Evolutionary conservation across 2,113 vertebrate genomes (phyloP), one percentile per base, ranked within the genome.

Genomic region (Verasper variegatus): DNA sequence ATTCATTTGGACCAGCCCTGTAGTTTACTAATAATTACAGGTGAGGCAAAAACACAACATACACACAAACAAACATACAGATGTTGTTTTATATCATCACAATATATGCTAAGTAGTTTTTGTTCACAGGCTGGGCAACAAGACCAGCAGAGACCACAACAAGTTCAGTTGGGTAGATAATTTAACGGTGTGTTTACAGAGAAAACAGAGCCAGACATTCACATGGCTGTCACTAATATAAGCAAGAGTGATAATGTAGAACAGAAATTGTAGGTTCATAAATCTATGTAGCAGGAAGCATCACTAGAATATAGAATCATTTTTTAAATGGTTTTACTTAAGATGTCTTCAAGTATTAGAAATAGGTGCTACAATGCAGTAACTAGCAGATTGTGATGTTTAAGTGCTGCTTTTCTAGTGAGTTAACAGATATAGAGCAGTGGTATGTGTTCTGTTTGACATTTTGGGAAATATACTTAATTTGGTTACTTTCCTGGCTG

Each of bases 1-100:
- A 88, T 87, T 89, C 59, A 81, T 55, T 67, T 70, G 69, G 80
- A 87, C 69, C 35, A 47, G n/a, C 68, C 74, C 47, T 74, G 21
- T 3, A 20, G 65, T 71, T 70, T 71, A 62, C 75, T 60, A 81
- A 37, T 73, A 80, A 76, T 67, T 76, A 82, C 82, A 81, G 73
- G 60, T 4, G 12, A 78, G 51, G 47, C 49, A 63, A 59, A 81
- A 66, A 70, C 58, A 69, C 62, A 74, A 37, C n/a, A n/a, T n/a
- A n/a, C n/a, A n/a, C n/a, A 74, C 13, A 14, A 63, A 57, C 17
- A 12, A 63, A 60, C 15, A 17, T 1, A 86, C 27, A 68, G 49
- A 82, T 21, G 7, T 63, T 18, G 45, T 15, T 47, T 47, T 1
- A 47, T 47, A 12, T 47, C 12, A 15, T 37, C 35, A 37, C 35